Evolutionary conservation across 92 coral and sea anemone species (phyloP), one percentile per base, ranked within the genome.

Genomic region (Isaurus tuberculatus): DNA sequence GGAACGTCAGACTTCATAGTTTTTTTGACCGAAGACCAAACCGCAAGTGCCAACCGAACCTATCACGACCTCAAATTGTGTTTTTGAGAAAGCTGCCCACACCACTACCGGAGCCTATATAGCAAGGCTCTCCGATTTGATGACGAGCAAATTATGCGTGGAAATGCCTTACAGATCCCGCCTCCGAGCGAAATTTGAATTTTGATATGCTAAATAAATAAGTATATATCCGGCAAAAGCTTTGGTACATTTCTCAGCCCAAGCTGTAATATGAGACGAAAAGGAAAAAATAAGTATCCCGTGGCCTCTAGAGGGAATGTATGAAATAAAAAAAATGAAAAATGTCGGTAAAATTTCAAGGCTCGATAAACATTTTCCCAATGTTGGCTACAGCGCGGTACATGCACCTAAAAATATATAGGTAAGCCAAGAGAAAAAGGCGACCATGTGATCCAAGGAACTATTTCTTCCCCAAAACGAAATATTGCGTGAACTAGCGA

Each of bases 181-280:
- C 82, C 82, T 77, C 82, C 82, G 42, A 57, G 69, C 82, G 82
- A 77, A 77, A 77, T 58, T 77, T 77, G 82, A 77, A 77, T 77
- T 77, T 77, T 77, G 82, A 77, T 77, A 77, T 77, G 82, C 69
- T 7, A 63, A 63, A 19, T 29, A 63, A 17, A 69, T 23, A 37
- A 40, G 34, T 77, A 33, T 77, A 77, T 20, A 58, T 77, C 69
- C 68, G 82, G 82, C 82, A 44, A 64, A 51, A 77, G 69, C 58
- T 77, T 36, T 22, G 51, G 58, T 32, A 33, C 27, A 49, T 74
- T 49, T 74, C 66, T 34, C 80, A 6, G 40, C 64, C 36, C 80
- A 51, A 77, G 32, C 70, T 77, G 82, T 77, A 77, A 77, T 77
- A 32, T 77, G 82, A 77, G 82, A 60, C 68, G 53, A 0, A 77